Evolutionary conservation across 2,113 vertebrate species (phyloP).

Genomic region (Trematocara nigrifrons): DNA sequence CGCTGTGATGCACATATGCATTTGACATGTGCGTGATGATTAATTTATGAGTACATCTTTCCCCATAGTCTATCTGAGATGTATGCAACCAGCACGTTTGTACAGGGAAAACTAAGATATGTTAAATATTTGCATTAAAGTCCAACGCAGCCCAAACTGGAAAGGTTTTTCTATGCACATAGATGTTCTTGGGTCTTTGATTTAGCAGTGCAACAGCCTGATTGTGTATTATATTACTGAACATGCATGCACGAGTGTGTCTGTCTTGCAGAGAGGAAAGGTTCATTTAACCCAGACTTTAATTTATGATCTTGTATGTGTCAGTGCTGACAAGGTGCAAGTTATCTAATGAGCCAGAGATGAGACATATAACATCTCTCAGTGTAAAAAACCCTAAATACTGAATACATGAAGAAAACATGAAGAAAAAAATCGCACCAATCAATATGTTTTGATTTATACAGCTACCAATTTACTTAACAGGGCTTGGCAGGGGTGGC

Average conservation of each 20-base stretch:
- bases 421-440: neutral
- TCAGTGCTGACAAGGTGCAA: neutral
- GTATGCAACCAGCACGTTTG: neutral
- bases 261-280: neutral
- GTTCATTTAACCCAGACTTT: conserved; percentile 24
- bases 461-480: neutral
- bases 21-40: conserved; percentile 5
- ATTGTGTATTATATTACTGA: neutral
- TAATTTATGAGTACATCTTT: conserved; percentile 7
- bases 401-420: neutral
- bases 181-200: neutral
- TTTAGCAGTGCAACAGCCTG: neutral
- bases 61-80: neutral
- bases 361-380: neutral
- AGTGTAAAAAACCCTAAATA: neutral
- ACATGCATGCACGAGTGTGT: neutral
- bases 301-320: neutral
- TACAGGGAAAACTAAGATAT: neutral
- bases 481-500: neutral
- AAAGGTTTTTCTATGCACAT: neutral
- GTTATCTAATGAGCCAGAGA: neutral
- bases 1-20: neutral
- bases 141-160: neutral
- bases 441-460: neutral
- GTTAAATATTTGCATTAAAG: neutral